Base-by-base conservation (phyloP, 1,140 invertebrate species). In the Drosophila littoralis region DNA sequence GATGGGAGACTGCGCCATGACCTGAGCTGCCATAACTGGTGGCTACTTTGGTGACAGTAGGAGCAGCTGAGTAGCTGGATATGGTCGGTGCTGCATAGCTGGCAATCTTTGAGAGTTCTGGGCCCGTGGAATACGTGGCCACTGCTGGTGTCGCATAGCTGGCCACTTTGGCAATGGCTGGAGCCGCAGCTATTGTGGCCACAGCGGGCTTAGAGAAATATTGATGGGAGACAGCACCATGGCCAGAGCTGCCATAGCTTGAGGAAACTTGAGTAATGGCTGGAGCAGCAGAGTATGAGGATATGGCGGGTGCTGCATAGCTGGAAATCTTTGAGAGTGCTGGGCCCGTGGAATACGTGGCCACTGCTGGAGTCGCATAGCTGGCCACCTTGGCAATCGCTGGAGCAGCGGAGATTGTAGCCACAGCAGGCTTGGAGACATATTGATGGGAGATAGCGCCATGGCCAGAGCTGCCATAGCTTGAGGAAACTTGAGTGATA, bases 371-470 rank as follows among this genome's bases (percentile, higher is more conserved):
- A n/a, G n/a, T n/a, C n/a, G n/a, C 77, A 22, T 79, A 79, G n/a
- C 52, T 45, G 1, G 78, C 74, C 0, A 81, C 42, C 45, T 73
- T 75, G 8, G 78, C 48, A 0, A 86, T 17, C 28, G 68, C 42
- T 1, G 71, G 57, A 61, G 40, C 57, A 15, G 68, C 22, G 1
- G 77, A 69, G 9, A 22, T 22, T 0, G 64, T 64, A 13, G 58
- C 64, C 3, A 89, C 43, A 6, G 83, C 75, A 0, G 88, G 86
- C 45, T 90, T 81, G 6, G 78, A 84, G 0, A 85, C 71, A 32
- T 83, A 85, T 17, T 82, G 86, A 55, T 91, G 88, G 5, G 78
- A 91, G 10, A 83, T 50, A 6, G 77, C 77, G 9, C 86, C 83
- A 28, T 48, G 77, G 0, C 50, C 79, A 12, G 35, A 64, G 42